These are phyloP conservation scores for Margaritifera margaritifera DNA, from an alignment of 2,888 invertebrate genomes.

Conservation along the genomic window DNA sequence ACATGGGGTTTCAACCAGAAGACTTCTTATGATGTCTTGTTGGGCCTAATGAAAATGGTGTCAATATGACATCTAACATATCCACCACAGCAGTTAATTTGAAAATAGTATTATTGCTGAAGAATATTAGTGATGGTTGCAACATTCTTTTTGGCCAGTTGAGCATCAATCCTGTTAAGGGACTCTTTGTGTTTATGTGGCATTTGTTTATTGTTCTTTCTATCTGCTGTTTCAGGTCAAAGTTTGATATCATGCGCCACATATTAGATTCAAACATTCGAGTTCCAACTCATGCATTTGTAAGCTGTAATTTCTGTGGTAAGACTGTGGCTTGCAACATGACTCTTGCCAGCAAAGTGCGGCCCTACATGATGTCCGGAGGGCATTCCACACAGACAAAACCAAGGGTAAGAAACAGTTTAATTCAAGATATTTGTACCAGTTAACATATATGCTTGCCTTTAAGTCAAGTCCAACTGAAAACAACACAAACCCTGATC, in stretches of 20 bases:
- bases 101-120: too few species aligned
- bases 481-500: too few species aligned
- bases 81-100: too few species aligned
- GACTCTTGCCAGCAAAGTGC: conserved; percentile 43
- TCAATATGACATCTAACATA: too few species aligned
- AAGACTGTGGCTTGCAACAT: conserved; percentile 81
- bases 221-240: conserved; percentile 78
- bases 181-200: background rate
- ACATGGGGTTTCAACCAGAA: too few species aligned
- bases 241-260: conserved; percentile 82
- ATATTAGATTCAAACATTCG: conserved; percentile 43
- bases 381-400: conserved; percentile 79
- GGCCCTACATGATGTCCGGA: conserved; percentile 70
- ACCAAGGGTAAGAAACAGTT: conserved; percentile 77
- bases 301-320: conserved; percentile 95
- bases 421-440: background rate
- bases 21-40: too few species aligned
- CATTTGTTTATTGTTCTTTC: background rate
- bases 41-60: too few species aligned
- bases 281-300: conserved; percentile 78
- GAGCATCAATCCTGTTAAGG: too few species aligned
- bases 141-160: too few species aligned
- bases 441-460: too few species aligned
- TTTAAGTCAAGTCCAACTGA: too few species aligned
- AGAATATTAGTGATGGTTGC: too few species aligned